phyloP scores from a whole-genome alignment of 2,888 invertebrate species.

The Agapetus fuscipes region DNA sequence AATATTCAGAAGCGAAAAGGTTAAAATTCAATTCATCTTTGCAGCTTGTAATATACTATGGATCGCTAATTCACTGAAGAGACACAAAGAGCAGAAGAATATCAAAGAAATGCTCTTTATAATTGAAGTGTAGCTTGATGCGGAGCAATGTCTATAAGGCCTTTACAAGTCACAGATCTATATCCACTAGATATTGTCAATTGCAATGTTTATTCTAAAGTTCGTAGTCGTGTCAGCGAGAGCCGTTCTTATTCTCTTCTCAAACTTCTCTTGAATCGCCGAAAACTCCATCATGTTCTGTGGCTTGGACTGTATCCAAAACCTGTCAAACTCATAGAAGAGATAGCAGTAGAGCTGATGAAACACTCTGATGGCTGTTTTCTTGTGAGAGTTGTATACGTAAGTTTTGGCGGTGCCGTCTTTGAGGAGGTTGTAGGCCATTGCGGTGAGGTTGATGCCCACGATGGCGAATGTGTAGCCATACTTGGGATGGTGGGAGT shows the following conservation, averaged over 20 bases:
- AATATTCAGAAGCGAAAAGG: no score
- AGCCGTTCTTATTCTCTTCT: conserved; percentile 56
- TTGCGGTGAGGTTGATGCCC: conserved; percentile 90
- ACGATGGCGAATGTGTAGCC: conserved; percentile 88
- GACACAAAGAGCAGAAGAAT: no score
- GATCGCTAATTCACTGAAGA: no score
- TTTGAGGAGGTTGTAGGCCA: conserved; percentile 74
- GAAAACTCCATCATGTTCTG: conserved; percentile 95
- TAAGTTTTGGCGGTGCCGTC: conserved; percentile 81
- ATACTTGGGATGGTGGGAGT: conserved; percentile 80
- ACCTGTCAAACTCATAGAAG: conserved; percentile 88
- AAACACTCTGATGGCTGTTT: conserved; percentile 66
- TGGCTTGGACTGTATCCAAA: conserved; percentile 89
- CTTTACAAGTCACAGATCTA: no score
- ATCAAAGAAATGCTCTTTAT: no score
- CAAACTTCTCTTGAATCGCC: conserved; percentile 76
- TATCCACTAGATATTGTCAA: conserved; percentile 68
- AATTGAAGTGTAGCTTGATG: no score
- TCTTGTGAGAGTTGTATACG: conserved; percentile 71
- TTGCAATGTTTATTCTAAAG: conserved; percentile 70
- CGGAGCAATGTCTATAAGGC: no score
- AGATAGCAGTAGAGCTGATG: conserved; percentile 91
- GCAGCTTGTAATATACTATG: no score
- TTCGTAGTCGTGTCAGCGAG: conserved; percentile 59
- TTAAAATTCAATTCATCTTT: no score